Percentiles rank a stretch among this genome's conserved stretches.
Evolutionary conservation across 1,140 invertebrate genomes (phyloP).

Genomic region (Drosophila repletoides): DNA sequence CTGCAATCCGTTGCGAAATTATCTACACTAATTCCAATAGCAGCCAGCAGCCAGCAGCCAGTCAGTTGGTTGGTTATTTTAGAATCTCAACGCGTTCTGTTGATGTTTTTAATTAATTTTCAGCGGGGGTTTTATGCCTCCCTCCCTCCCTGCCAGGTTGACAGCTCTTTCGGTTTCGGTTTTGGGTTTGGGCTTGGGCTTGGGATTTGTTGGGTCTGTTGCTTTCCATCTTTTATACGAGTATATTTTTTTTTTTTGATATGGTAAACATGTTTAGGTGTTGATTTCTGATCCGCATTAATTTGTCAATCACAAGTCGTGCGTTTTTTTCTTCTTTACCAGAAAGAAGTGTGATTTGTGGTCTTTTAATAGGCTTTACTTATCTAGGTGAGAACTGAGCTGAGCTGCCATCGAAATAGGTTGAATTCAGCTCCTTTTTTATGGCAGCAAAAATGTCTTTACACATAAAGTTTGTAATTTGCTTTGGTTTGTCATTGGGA

Average conservation of each 20-base stretch:
- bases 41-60: conserved; percentile 14
- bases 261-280: conserved; percentile 68
- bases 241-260: conserved; percentile 49
- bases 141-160: too few relatives aligned
- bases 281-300: conserved; percentile 76
- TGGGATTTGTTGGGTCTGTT: background rate
- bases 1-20: conserved; percentile 51
- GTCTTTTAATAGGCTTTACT: conserved; percentile 12
- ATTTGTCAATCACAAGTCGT: conserved; percentile 73
- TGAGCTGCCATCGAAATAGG: too few relatives aligned
- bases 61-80: conserved; percentile 44
- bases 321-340: conserved; percentile 17
- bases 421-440: too few relatives aligned
- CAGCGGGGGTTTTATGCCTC: too few relatives aligned
- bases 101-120: conserved; percentile 80
- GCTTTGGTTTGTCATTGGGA: too few relatives aligned
- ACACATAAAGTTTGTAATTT: too few relatives aligned
- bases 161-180: conserved; percentile 21
- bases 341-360: conserved; percentile 20
- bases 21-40: conserved; percentile 67
- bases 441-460: too few relatives aligned
- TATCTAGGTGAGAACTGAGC: background rate
- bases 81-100: conserved; percentile 71
- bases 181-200: conserved; percentile 1
- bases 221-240: conserved; percentile 11